Conservation (phyloP, 2,888 invertebrate genomes). For the Eupithecia dodoneata region DNA sequence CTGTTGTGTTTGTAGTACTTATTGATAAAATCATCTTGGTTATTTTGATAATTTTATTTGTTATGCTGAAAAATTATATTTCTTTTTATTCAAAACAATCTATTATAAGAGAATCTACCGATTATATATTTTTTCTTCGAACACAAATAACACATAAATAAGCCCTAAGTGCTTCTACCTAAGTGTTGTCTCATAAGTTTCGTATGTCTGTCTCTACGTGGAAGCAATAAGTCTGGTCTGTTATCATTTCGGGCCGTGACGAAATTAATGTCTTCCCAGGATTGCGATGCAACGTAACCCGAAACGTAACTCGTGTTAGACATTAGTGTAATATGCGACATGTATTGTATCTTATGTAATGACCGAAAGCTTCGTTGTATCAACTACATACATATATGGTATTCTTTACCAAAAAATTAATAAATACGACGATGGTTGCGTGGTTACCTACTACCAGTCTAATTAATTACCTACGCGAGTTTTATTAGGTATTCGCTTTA, state of each 20-base stretch:
- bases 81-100: no score
- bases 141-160: background rate
- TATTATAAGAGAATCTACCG: background rate
- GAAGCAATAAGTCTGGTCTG: constrained; percentile 56
- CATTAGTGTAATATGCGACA: constrained; percentile 54
- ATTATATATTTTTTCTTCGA: background rate
- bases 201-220: constrained; percentile 72
- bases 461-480: constrained; percentile 18
- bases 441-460: constrained; percentile 11
- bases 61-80: background rate
- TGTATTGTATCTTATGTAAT: constrained; percentile 49
- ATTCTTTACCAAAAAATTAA: constrained; percentile 19
- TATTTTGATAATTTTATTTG: background rate
- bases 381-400: constrained; percentile 12
- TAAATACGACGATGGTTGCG: constrained; percentile 16
- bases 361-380: constrained; percentile 37
- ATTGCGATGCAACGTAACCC: constrained; percentile 66
- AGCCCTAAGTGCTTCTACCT: background rate
- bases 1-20: background rate
- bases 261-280: constrained; percentile 78
- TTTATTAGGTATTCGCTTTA: constrained; percentile 5
- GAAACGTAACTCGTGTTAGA: constrained; percentile 69
- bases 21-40: background rate
- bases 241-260: constrained; percentile 58
- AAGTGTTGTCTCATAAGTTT: constrained; percentile 54